Evolutionary conservation across 2,113 vertebrate species (phyloP).

Genomic region (Actenoides lindsayi): DNA sequence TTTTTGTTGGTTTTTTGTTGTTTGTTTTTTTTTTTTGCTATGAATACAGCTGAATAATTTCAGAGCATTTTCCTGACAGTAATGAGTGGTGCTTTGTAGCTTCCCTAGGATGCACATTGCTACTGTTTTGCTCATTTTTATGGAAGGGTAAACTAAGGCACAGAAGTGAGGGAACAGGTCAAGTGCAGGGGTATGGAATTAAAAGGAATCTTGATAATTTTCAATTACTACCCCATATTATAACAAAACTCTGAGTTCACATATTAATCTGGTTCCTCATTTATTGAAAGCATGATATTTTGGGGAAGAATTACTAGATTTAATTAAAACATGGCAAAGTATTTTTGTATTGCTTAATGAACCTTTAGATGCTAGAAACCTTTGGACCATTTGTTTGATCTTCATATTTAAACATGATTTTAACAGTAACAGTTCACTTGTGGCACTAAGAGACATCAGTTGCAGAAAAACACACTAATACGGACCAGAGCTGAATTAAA

Average conservation of each 20-base stretch:
- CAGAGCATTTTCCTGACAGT: conserved; percentile 28
- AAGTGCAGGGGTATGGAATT: not conserved
- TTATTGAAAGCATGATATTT: not conserved
- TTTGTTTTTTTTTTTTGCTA: not conserved
- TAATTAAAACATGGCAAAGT: conserved; percentile 22
- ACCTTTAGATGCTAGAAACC: conserved; percentile 43
- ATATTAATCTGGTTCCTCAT: not conserved
- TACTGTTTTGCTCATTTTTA: not conserved
- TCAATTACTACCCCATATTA: not conserved
- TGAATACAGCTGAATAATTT: conserved; percentile 55
- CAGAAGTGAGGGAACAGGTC: not conserved
- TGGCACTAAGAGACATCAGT: conserved; percentile 69
- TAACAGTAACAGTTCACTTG: conserved; percentile 68
- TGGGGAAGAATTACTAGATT: not conserved
- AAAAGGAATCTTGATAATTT: not conserved
- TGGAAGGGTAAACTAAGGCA: conserved; percentile 12
- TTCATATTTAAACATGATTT: conserved; percentile 73
- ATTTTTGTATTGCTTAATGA: conserved; percentile 22
- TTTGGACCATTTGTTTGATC: conserved; percentile 65
- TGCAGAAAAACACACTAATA: conserved; percentile 61
- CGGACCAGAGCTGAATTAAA: conserved; percentile 69
- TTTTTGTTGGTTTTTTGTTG: not conserved
- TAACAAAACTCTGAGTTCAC: not conserved
- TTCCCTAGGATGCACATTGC: not conserved
- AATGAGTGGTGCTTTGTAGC: not conserved